These are phyloP conservation scores for Hyles lineata DNA, from an alignment of 2,888 invertebrate genomes.

Conservation along the genomic window DNA sequence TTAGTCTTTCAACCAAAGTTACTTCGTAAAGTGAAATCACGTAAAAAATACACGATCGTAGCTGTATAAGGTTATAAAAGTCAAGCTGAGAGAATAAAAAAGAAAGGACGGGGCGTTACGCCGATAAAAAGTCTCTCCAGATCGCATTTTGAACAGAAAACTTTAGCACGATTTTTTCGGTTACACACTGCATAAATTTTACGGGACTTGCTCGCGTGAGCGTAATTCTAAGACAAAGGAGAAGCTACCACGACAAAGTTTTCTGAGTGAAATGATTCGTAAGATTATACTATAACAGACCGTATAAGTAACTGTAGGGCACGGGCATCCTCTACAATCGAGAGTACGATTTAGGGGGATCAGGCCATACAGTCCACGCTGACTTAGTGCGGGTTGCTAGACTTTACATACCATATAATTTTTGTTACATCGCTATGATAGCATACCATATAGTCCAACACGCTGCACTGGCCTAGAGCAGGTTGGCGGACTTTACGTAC, in stretches of 20 bases:
- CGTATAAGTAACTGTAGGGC: not conserved
- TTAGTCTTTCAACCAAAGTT: no score
- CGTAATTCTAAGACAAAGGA: not conserved
- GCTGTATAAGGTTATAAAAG: not conserved
- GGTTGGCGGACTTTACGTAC: no score
- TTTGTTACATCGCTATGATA: no score
- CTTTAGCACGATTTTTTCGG: not conserved
- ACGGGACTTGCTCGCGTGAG: not conserved
- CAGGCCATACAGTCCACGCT: no score
- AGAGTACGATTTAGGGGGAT: not conserved
- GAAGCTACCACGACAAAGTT: no score
- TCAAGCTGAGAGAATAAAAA: not conserved
- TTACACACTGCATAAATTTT: slow-evolving; percentile 18
- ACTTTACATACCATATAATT: no score
- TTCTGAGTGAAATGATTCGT: not conserved
- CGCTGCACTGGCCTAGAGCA: no score
- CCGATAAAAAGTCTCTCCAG: slow-evolving; percentile 12
- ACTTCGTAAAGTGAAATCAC: no score
- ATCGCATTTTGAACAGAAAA: slow-evolving; percentile 14
- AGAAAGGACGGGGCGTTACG: not conserved
- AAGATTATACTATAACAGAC: not conserved
- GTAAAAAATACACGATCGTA: no score
- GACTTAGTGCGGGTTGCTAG: no score
- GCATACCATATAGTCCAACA: no score
- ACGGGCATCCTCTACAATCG: not conserved